These are phyloP conservation scores for Boloria selene DNA, from an alignment of 2,888 invertebrate genomes.

Conservation along the genomic window DNA sequence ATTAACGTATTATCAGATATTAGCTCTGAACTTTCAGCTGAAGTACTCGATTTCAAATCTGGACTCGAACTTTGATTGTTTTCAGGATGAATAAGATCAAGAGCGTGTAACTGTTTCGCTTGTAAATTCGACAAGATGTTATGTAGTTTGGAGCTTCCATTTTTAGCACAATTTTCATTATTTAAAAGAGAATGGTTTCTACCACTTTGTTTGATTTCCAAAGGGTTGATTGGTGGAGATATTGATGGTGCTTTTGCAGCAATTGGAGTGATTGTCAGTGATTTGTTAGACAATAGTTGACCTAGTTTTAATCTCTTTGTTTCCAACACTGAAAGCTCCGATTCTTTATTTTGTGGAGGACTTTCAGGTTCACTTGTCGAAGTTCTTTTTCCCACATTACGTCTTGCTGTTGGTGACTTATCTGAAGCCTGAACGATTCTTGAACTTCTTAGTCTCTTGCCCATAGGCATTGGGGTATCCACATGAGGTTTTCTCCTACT, in stretches of 20 bases:
- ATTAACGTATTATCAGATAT: slow-evolving; percentile 56
- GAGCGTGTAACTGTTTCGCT: slow-evolving; percentile 67
- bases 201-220: slow-evolving; percentile 56
- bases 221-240: slow-evolving; percentile 55
- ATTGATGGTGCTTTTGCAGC: slow-evolving; percentile 53
- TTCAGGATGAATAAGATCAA: slow-evolving; percentile 60
- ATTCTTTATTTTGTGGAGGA: slow-evolving; percentile 58
- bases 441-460: slow-evolving; percentile 73
- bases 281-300: slow-evolving; percentile 69
- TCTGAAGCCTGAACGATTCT: slow-evolving; percentile 67
- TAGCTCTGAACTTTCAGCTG: slow-evolving; percentile 62
- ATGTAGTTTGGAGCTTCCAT: slow-evolving; percentile 78
- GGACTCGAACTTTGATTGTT: slow-evolving; percentile 55
- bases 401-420: slow-evolving; percentile 53
- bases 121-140: slow-evolving; percentile 75
- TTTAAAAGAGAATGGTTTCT: slow-evolving; percentile 68
- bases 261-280: slow-evolving; percentile 65
- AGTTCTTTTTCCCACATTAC: slow-evolving; percentile 61
- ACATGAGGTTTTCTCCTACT: slow-evolving; percentile 60
- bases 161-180: slow-evolving; percentile 76
- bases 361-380: slow-evolving; percentile 53
- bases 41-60: slow-evolving; percentile 65
- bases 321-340: slow-evolving; percentile 64
- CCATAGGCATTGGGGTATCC: slow-evolving; percentile 59
- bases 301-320: slow-evolving; percentile 73